These are phyloP conservation scores for Enteromius thamalakanensis DNA, from an alignment of 2,797 vertebrate genomes.

Conservation along the genomic window DNA sequence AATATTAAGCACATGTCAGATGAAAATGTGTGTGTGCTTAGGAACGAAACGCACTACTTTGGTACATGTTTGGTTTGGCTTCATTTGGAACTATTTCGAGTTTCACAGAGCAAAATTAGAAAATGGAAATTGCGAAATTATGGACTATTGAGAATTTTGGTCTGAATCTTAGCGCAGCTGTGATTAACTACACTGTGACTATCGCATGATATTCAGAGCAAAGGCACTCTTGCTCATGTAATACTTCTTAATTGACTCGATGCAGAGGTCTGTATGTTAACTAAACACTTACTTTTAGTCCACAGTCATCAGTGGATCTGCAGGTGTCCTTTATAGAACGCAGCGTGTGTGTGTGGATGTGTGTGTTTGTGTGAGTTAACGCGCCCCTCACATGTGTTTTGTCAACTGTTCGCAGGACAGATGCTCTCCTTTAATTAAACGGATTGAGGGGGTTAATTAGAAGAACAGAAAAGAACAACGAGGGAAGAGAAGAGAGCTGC, in stretches of 20 bases:
- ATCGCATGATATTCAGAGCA: not conserved
- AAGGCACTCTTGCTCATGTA: not conserved
- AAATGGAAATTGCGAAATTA: no score
- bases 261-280: not conserved
- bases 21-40: no score
- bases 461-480: conserved; percentile 52
- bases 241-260: not conserved
- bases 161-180: not conserved
- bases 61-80: not conserved
- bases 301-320: conserved; percentile 31
- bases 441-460: conserved; percentile 58
- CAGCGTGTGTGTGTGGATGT: not conserved
- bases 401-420: conserved; percentile 54
- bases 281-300: conserved; percentile 2
- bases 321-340: conserved; percentile 31
- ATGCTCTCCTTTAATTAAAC: conserved; percentile 62
- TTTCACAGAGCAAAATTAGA: not conserved
- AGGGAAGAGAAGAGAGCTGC: conserved; percentile 51
- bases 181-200: not conserved
- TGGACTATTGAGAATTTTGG: not conserved
- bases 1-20: no score
- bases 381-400: conserved; percentile 42
- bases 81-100: not conserved
- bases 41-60: not conserved
- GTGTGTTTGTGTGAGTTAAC: conserved; percentile 20